Evolutionary conservation across 2,888 invertebrate genomes (phyloP), one percentile per base, ranked within the genome.

Genomic region (Synergus laeviventris): DNA sequence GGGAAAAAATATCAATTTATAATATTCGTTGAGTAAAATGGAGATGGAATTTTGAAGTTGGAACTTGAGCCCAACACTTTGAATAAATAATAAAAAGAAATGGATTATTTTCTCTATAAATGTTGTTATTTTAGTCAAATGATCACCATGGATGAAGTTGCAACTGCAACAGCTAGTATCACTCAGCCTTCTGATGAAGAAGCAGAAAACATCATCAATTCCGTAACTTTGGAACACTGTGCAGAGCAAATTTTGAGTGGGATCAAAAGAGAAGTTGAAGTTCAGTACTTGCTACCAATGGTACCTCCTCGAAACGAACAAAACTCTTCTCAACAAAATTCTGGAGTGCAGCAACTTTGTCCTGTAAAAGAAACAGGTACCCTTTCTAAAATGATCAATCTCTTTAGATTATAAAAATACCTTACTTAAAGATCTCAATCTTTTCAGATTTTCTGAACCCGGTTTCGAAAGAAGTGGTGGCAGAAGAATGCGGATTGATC

Each of bases 381-480:
- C 70, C 76, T 54, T 73, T 39, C 11, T 36, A 7, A 24, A 74
- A 77, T 45, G 42, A 74, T 21, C 3, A 74, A 77, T 74, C 70
- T 54, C 60, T 31, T 31, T 31, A 31, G 31, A 73, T 39, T 36
- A 38, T 62, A 70, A 38, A 39, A 76, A 54, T n/a, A 61, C 45
- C 12, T 16, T 5, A 45, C 3, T 36, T 31, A 61, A 31, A 64
- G 8, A 36, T 24, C 36, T 18, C 56, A 11, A 60, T 9, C 2
- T 14, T 21, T 74, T 54, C 88, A 93, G 93, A 93, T 88, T 93
- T 93, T 84, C 88, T 93, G 78, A 92, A 93, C 84, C 93, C 93
- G 61, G 95, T 96, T 73, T 95, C 96, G 49, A 95, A 95, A 86
- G 96, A 96, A 87, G 94, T 96, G 83, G 94, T 95, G 5, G 95